Evolutionary conservation across 2,888 invertebrate species (phyloP).

Genomic region (Callosobruchus maculatus): DNA sequence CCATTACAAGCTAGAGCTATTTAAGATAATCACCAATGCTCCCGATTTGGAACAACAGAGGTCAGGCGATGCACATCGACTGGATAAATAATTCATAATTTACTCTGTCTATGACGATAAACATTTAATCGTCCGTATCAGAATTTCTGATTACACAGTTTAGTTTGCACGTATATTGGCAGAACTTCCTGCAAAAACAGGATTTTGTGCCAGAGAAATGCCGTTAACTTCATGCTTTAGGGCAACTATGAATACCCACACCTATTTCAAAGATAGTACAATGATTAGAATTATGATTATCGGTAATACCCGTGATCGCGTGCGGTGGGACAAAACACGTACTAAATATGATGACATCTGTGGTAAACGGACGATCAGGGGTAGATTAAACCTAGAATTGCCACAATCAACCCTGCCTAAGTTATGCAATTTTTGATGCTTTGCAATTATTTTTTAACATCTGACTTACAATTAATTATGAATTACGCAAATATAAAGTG

Average conservation of each 20-base stretch:
- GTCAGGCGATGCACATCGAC: background rate
- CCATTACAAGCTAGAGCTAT: background rate
- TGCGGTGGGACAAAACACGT: too few relatives aligned
- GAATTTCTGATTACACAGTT: background rate
- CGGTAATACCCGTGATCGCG: too few relatives aligned
- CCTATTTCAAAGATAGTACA: background rate
- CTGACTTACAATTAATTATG: too few relatives aligned
- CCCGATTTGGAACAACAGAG: background rate
- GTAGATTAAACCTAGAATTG: too few relatives aligned
- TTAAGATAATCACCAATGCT: background rate
- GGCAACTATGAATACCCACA: background rate
- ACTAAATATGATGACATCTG: too few relatives aligned
- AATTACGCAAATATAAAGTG: too few relatives aligned
- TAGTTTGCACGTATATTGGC: background rate
- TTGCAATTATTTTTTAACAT: too few relatives aligned
- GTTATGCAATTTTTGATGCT: too few relatives aligned
- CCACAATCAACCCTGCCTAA: too few relatives aligned
- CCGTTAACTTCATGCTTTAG: background rate
- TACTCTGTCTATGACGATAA: background rate
- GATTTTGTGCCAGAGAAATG: background rate
- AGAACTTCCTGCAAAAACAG: background rate
- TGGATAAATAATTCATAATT: background rate
- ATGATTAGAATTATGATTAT: background rate
- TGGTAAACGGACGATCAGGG: too few relatives aligned
- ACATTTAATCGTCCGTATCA: background rate